phyloP scores from a whole-genome alignment of 2,797 vertebrate species.

The Calcarius lapponicus region DNA sequence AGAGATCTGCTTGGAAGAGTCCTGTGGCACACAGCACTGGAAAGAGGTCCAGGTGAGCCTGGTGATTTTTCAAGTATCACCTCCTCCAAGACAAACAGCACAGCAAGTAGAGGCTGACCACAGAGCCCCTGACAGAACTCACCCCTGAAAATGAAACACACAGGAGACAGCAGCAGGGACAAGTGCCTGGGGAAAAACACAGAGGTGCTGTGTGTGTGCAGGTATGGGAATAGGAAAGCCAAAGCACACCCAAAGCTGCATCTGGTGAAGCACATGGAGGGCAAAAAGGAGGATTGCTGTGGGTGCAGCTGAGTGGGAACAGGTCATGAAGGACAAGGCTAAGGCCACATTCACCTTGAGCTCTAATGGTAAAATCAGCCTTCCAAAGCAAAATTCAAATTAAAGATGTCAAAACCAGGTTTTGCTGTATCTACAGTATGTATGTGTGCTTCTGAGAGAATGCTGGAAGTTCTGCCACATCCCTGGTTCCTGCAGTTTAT shows the following conservation, averaged over 20 bases:
- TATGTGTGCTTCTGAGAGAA: neutral
- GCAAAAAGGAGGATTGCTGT: neutral
- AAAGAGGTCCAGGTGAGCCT: rapidly evolving
- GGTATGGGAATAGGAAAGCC: neutral
- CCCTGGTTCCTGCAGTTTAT: neutral
- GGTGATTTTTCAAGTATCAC: neutral
- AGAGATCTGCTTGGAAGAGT: neutral
- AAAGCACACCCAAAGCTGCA: neutral
- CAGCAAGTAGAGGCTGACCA: neutral
- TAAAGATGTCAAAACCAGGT: neutral
- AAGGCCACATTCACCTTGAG: neutral
- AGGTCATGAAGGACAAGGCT: neutral
- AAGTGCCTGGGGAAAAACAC: neutral
- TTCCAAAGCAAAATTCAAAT: neutral
- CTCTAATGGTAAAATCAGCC: neutral
- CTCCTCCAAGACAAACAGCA: neutral
- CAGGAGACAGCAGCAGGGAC: neutral
- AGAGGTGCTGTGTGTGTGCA: neutral
- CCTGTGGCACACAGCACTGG: rapidly evolving
- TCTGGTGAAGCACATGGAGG: neutral
- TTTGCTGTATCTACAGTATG: neutral
- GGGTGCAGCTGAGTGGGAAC: neutral
- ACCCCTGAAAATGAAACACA: neutral
- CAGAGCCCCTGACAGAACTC: neutral
- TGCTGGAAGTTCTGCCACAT: neutral